Percentiles rank a stretch among this genome's conserved stretches.
Conservation (phyloP, 2,888 invertebrate species). For the Clitarchus hookeri region DNA sequence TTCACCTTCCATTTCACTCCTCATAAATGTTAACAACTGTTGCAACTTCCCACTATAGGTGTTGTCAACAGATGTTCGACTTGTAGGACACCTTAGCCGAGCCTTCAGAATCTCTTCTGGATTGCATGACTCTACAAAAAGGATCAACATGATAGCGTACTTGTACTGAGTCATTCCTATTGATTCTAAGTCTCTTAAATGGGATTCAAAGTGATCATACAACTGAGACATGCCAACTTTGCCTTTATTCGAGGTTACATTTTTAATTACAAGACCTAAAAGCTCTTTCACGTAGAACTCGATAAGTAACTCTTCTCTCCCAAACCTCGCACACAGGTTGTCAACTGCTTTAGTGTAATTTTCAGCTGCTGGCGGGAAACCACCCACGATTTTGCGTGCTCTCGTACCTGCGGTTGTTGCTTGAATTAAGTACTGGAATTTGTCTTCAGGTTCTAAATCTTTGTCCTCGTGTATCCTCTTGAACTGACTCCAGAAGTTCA, state of each 20-base stretch:
- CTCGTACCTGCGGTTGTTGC: slow-evolving; percentile 10
- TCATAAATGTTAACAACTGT: background rate
- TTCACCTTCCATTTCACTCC: background rate
- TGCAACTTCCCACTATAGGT: background rate
- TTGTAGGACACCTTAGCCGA: background rate
- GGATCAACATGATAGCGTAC: slow-evolving; percentile 37
- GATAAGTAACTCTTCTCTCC: slow-evolving; percentile 18
- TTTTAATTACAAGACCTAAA: background rate
- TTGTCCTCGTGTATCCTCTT: slow-evolving; percentile 17
- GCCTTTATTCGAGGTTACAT: background rate
- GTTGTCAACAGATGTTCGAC: background rate
- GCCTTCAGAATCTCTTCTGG: slow-evolving; percentile 37
- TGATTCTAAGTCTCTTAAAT: slow-evolving; percentile 36
- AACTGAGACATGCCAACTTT: background rate
- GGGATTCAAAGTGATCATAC: slow-evolving; percentile 31
- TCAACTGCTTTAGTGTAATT: slow-evolving; percentile 24
- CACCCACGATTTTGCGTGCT: background rate
- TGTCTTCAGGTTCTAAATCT: slow-evolving; percentile 16
- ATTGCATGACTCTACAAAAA: slow-evolving; percentile 40
- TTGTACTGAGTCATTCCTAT: slow-evolving; percentile 37
- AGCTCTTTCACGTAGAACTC: slow-evolving; percentile 16
- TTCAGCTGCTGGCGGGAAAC: background rate
- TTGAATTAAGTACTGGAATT: slow-evolving; percentile 25
- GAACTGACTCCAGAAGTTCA: slow-evolving; percentile 25
- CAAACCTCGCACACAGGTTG: slow-evolving; percentile 10